Base-by-base conservation (phyloP, 2,888 invertebrate genomes). In the Noctua fimbriata region DNA sequence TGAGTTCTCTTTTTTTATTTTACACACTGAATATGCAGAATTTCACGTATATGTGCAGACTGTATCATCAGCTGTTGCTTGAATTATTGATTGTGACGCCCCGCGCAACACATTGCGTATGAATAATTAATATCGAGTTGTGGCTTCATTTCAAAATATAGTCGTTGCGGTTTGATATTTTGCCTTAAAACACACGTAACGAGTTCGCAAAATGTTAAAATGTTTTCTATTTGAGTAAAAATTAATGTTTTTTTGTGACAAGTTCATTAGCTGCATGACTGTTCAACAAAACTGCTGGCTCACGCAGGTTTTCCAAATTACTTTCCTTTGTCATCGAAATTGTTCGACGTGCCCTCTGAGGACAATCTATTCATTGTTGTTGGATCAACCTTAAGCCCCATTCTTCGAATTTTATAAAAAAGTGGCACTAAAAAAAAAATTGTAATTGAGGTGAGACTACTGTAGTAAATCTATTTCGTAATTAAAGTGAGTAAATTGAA, bases 311-410 rank as follows among this genome's bases (percentile, higher is more conserved):
- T 94, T 91, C 88, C 86, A 91, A 93, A 93, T 94, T 93, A 92
- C 91, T 90, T 91, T 91, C 90, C 86, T 92, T 94, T 94, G 93
- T 94, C 91, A 90, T 89, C 90, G 87, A 91, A 93, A 93, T 92
- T 91, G 91, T 90, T 88, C 84, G 90, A 88, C 90, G 87, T 88
- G 88, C 78, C 78, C 87, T 85, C 86, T 81, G 69, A 84, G 82
- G 86, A 86, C 84, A 81, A 88, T 79, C 82, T 76, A 82, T 78
- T 85, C 82, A 88, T 92, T 89, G 87, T 90, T 89, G 87, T 86
- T 82, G 88, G 87, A 87, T 89, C 88, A 87, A 80, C 69, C 76
- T 60, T 76, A 81, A 81, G 73, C 66, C 69, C 47, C 24, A 82
- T 87, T 83, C 82, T 85, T 82, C 58, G 67, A 73, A 65, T 78